phyloP scores from a whole-genome alignment of 2,113 vertebrate genomes.

The Sarotherodon lohbergeri region DNA sequence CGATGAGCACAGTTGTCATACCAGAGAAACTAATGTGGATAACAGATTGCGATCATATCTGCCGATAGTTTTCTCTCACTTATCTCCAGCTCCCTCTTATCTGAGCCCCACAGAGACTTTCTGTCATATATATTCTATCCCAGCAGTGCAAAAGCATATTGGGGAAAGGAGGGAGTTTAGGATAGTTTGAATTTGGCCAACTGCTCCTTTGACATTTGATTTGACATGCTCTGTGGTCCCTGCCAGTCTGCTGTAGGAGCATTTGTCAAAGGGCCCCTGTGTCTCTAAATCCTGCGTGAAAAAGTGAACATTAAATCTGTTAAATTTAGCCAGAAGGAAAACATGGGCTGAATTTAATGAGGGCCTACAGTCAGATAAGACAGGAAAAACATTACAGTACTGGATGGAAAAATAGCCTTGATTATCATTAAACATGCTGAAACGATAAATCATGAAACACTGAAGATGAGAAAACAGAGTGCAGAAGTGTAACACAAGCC shows the following conservation, averaged over 20 bases:
- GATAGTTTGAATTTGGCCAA: conserved; percentile 22
- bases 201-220: conserved; percentile 48
- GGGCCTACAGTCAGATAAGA: background rate
- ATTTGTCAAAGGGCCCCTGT: conserved; percentile 5
- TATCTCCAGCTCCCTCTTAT: conserved; percentile 39
- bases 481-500: background rate
- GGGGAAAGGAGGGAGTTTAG: background rate
- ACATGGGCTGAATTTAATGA: background rate
- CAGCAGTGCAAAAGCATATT: background rate
- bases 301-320: conserved; percentile 30
- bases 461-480: background rate
- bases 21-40: conserved; percentile 32
- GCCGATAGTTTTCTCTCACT: conserved; percentile 35
- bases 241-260: conserved; percentile 9
- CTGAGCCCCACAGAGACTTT: conserved; percentile 23
- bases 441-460: background rate
- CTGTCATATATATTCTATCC: conserved; percentile 17
- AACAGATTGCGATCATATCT: conserved; percentile 45
- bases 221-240: conserved; percentile 35
- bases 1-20: conserved; percentile 36
- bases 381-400: background rate
- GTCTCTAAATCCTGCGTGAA: conserved; percentile 31
- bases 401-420: background rate
- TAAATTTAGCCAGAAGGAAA: conserved; percentile 10
- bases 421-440: background rate